Conservation (phyloP, 1,140 invertebrate species). For the Lepidurus couesii region DNA sequence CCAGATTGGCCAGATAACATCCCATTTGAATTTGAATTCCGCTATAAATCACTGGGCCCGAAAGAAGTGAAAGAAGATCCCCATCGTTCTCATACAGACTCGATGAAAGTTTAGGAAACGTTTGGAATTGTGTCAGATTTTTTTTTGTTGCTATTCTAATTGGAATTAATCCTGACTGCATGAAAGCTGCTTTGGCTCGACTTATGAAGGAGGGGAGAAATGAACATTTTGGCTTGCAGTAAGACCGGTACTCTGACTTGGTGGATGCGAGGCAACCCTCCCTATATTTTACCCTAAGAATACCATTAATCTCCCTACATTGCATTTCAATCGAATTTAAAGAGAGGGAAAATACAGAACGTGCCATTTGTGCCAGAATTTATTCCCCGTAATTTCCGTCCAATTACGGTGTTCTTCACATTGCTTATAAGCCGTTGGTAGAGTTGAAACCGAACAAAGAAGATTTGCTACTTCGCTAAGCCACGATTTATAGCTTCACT, state of each 20-base stretch:
- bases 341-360: not conserved
- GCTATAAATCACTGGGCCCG: not conserved
- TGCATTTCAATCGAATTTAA: not conserved
- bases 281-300: not conserved
- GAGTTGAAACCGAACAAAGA: not conserved
- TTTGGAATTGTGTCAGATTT: not conserved
- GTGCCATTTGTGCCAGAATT: not conserved
- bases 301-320: conserved; percentile 19
- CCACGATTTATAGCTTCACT: conserved; percentile 2
- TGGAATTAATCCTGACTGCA: conserved; percentile 2
- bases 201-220: not conserved
- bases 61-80: not conserved
- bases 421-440: not conserved
- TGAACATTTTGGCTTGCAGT: not conserved
- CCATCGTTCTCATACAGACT: not conserved
- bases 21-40: not conserved
- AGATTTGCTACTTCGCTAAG: not conserved
- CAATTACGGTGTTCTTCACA: not conserved
- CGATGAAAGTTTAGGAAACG: not conserved
- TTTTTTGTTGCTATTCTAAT: not conserved
- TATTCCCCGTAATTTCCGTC: not conserved
- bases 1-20: not conserved
- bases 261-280: not conserved
- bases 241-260: not conserved
- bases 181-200: not conserved